Evolutionary conservation across 2,888 invertebrate genomes (phyloP).

Genomic region (Ichneumoninae sp.): DNA sequence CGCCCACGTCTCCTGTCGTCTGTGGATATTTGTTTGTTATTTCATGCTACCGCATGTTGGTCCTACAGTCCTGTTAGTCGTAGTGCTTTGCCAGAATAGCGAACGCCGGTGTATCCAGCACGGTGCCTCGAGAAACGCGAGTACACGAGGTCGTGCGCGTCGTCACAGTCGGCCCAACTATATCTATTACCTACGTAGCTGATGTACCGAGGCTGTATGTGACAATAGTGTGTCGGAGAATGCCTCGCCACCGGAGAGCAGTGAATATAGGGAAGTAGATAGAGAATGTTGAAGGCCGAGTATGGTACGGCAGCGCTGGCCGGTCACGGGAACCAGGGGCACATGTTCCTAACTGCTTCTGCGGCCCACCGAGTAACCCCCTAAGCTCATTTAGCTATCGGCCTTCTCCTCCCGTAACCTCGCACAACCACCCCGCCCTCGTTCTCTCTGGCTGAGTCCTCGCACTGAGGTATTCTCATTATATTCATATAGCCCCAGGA

Average conservation of each 20-base stretch:
- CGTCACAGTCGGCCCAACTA: conserved; percentile 36
- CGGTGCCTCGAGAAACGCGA: conserved; percentile 12
- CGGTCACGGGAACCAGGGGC: conserved; percentile 59
- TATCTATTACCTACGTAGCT: conserved; percentile 66
- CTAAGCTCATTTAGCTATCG: conserved; percentile 73
- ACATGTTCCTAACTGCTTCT: conserved; percentile 70
- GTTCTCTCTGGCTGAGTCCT: conserved; percentile 20
- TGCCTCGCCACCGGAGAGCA: conserved; percentile 13
- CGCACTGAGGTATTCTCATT: conserved; percentile 72
- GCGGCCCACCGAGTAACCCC: conserved; percentile 69
- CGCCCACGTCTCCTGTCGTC: conserved; percentile 15
- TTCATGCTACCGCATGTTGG: conserved; percentile 49
- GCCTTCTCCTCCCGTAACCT: conserved; percentile 49
- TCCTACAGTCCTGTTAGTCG: conserved; percentile 23
- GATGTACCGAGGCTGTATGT: conserved; percentile 56
- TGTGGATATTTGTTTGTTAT: conserved; percentile 46
- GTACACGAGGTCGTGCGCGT: conserved; percentile 28
- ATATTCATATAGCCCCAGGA: conserved; percentile 68
- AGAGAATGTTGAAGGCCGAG: conserved; percentile 37
- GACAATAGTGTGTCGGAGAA: conserved; percentile 51
- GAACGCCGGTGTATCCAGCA: conserved; percentile 9
- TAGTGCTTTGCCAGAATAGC: neutral
- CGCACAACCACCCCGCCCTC: conserved; percentile 35
- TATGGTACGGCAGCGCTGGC: conserved; percentile 52
- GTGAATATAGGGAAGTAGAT: conserved; percentile 52